These are phyloP conservation scores for Himalopsyche anomala DNA, from an alignment of 2,888 invertebrate species.

Conservation along the genomic window DNA sequence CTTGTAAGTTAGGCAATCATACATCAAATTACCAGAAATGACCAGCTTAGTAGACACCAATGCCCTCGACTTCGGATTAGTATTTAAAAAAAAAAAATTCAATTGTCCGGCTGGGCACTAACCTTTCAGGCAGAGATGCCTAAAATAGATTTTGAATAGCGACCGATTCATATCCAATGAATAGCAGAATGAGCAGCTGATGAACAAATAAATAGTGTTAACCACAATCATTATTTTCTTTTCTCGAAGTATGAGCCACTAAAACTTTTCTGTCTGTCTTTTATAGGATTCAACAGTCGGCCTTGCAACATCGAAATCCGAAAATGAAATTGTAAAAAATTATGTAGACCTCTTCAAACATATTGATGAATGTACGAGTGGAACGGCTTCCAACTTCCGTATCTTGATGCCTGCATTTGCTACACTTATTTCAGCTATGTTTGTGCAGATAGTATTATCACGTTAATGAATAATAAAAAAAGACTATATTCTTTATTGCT, in stretches of 20 bases:
- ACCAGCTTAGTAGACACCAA: background rate
- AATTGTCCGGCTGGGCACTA: too few species aligned
- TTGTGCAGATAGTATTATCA: background rate
- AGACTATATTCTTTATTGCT: background rate
- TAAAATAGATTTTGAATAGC: too few species aligned
- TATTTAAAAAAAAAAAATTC: too few species aligned
- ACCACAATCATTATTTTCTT: background rate
- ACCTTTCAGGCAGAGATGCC: too few species aligned
- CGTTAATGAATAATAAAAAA: background rate
- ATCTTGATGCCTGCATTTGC: slow-evolving; percentile 21
- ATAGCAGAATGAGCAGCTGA: too few species aligned
- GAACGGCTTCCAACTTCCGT: background rate
- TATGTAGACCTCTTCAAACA: slow-evolving; percentile 77
- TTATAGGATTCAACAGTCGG: slow-evolving; percentile 77
- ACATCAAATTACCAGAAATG: too few species aligned
- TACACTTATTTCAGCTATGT: background rate
- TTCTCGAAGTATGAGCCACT: background rate
- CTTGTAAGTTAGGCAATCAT: too few species aligned
- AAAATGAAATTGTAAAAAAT: slow-evolving; percentile 74
- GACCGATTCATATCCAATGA: too few species aligned
- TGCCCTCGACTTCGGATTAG: background rate
- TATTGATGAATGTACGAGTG: slow-evolving; percentile 69
- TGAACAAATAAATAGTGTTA: background rate
- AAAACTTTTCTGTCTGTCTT: slow-evolving; percentile 6
- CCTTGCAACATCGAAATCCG: slow-evolving; percentile 72